These are phyloP conservation scores for Porites evermanni DNA, from an alignment of 92 coral and sea anemone species.

Conservation along the genomic window DNA sequence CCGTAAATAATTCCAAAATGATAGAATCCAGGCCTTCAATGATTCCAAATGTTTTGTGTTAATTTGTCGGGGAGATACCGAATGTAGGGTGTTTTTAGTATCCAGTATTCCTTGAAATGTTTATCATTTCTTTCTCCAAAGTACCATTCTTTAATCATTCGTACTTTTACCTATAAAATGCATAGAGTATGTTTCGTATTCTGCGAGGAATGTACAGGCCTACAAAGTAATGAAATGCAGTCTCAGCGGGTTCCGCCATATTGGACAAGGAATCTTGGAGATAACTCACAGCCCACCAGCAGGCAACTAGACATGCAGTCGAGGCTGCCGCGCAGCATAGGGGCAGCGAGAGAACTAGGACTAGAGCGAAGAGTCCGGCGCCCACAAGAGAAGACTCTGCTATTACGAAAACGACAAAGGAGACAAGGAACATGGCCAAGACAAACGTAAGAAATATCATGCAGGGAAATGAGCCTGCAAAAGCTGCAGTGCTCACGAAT, in stretches of 20 bases:
- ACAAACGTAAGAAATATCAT: slow-evolving; percentile 37
- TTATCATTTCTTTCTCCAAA: background rate
- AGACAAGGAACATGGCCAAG: slow-evolving; percentile 18
- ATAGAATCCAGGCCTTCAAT: no score
- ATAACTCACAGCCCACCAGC: slow-evolving; percentile 51
- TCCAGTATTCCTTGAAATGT: no score
- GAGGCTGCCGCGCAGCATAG: slow-evolving; percentile 60
- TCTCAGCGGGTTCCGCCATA: slow-evolving; percentile 52
- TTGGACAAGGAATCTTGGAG: slow-evolving; percentile 45
- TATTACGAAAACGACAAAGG: slow-evolving; percentile 42
- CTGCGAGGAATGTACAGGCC: slow-evolving; percentile 46
- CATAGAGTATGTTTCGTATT: slow-evolving; percentile 20
- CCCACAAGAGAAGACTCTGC: slow-evolving; percentile 38
- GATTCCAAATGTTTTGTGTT: no score
- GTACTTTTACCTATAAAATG: slow-evolving; percentile 7
- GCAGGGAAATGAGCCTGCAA: slow-evolving; percentile 25
- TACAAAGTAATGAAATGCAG: slow-evolving; percentile 42
- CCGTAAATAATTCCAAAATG: no score
- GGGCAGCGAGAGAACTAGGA: slow-evolving; percentile 42
- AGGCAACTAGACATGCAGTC: slow-evolving; percentile 41
- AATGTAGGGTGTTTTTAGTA: no score
- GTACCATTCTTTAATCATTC: background rate
- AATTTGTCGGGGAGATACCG: no score
- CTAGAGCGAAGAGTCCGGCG: slow-evolving; percentile 31
- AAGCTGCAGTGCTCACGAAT: slow-evolving; percentile 37